Percentiles rank a stretch among this genome's conserved stretches.
These are phyloP conservation scores for Platycheirus rosarum DNA, from an alignment of 2,888 invertebrate species.

Conservation along the genomic window DNA sequence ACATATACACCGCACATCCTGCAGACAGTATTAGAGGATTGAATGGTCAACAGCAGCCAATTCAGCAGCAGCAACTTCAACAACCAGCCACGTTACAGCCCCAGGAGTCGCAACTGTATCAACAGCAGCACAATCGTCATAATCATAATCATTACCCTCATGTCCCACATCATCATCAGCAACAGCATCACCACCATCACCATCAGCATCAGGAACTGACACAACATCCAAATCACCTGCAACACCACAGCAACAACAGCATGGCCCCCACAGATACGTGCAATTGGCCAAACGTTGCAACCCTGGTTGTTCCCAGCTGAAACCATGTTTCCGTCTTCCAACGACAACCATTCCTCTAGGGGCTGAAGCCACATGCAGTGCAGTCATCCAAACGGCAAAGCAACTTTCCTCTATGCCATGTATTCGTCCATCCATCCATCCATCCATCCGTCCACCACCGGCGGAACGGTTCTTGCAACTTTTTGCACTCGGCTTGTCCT, in stretches of 20 bases:
- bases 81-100: constrained; percentile 57
- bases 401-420: constrained; percentile 42
- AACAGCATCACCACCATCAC: constrained; percentile 80
- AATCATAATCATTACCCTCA: constrained; percentile 72
- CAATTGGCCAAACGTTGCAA: constrained; percentile 80
- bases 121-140: constrained; percentile 76
- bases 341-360: constrained; percentile 54
- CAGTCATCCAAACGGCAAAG: constrained; percentile 43
- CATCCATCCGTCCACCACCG: neutral
- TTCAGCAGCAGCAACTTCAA: constrained; percentile 55
- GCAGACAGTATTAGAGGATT: constrained; percentile 82
- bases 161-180: constrained; percentile 75
- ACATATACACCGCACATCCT: constrained; percentile 82
- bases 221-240: constrained; percentile 75
- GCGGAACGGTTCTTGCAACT: constrained; percentile 40
- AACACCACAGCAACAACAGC: constrained; percentile 73
- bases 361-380: constrained; percentile 52
- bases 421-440: constrained; percentile 31
- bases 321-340: constrained; percentile 61
- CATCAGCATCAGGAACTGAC: constrained; percentile 78
- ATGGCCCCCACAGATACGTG: constrained; percentile 76
- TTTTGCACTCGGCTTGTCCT: constrained; percentile 57
- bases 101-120: constrained; percentile 74
- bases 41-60: constrained; percentile 72
- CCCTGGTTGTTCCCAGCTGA: constrained; percentile 82